Evolutionary conservation across 2,888 invertebrate genomes (phyloP).

Genomic region (Therioaphis trifolii): DNA sequence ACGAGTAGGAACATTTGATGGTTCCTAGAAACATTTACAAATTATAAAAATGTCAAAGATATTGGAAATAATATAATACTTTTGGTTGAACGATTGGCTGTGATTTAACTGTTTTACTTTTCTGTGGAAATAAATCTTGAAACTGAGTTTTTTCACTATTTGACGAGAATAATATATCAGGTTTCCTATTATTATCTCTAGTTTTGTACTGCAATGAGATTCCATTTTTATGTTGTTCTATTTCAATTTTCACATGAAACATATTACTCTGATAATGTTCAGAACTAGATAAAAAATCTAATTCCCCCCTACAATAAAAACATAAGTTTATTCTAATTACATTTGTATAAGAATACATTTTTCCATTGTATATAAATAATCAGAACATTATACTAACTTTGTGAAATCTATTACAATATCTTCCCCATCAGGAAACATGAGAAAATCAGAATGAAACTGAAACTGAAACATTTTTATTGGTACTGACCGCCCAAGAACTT

Average conservation of each 20-base stretch:
- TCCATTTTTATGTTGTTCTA: conserved; percentile 58
- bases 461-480: conserved; percentile 88
- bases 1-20: conserved; percentile 25
- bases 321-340: background rate
- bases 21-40: conserved; percentile 8
- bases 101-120: conserved; percentile 9
- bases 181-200: conserved; percentile 30
- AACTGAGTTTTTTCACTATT: conserved; percentile 50
- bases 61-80: conserved; percentile 18
- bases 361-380: too few relatives aligned
- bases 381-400: conserved; percentile 53
- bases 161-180: conserved; percentile 44
- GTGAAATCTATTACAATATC: conserved; percentile 56
- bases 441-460: conserved; percentile 90
- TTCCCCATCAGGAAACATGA: conserved; percentile 68
- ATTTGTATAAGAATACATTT: too few relatives aligned
- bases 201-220: conserved; percentile 48
- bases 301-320: conserved; percentile 73
- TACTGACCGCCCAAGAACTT: conserved; percentile 83
- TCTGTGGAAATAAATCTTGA: conserved; percentile 42
- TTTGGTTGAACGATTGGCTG: conserved; percentile 15
- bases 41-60: background rate
- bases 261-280: conserved; percentile 72
- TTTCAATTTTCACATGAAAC: conserved; percentile 69
- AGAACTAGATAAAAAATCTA: conserved; percentile 83